A percentile compares a stretch with the other conserved stretches of the same genome.
phyloP scores from a whole-genome alignment of 2,113 vertebrate species.

The Silurus glanis region DNA sequence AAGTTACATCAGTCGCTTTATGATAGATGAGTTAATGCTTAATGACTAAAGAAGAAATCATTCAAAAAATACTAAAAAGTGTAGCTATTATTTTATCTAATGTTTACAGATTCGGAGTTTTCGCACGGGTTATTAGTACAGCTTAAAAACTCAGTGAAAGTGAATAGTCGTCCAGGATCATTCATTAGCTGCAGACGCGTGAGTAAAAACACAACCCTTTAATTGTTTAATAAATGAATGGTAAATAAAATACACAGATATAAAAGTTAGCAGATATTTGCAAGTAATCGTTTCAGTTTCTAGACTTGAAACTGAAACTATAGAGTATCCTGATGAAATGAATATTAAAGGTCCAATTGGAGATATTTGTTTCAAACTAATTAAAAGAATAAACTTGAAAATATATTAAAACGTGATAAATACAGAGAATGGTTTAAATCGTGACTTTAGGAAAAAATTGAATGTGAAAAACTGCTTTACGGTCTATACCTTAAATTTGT shows the following conservation, averaged over 20 bases:
- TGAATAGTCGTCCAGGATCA: neutral
- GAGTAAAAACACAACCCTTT: neutral
- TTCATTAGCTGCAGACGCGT: neutral
- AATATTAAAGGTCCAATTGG: neutral
- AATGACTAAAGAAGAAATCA: neutral
- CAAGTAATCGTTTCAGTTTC: neutral
- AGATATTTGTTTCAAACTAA: neutral
- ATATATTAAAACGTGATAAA: neutral
- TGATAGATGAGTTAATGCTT: neutral
- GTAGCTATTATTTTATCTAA: neutral
- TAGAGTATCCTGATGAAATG: neutral
- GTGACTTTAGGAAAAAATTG: neutral
- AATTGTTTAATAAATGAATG: neutral
- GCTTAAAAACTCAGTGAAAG: neutral
- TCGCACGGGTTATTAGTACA: neutral
- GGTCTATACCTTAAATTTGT: neutral
- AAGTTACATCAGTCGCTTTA: conserved; percentile 37
- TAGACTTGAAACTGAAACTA: neutral
- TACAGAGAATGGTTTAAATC: neutral
- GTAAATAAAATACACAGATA: neutral
- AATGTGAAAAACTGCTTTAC: neutral
- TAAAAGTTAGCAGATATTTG: neutral
- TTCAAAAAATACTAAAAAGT: too few relatives aligned
- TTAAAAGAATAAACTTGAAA: neutral
- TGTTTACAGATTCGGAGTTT: neutral